Evolutionary conservation across 2,113 vertebrate species (phyloP).

Genomic region (Macrotis lagotis): DNA sequence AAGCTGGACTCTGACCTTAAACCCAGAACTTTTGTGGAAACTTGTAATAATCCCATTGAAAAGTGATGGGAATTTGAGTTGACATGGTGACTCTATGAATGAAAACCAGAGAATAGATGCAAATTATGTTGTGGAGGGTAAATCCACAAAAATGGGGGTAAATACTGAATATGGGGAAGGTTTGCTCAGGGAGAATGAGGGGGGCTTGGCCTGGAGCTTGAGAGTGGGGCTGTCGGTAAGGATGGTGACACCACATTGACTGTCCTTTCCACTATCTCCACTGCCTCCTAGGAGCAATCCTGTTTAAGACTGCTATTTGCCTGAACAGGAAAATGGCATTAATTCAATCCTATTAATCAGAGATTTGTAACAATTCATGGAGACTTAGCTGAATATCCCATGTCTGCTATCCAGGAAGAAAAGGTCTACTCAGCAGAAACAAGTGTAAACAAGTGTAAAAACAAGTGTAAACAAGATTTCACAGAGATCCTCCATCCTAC

Average conservation of each 20-base stretch:
- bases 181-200: background rate
- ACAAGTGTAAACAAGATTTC: slow-evolving; percentile 57
- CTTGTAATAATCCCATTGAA: background rate
- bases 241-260: background rate
- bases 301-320: background rate
- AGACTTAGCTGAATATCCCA: slow-evolving; percentile 14
- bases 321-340: slow-evolving; percentile 49
- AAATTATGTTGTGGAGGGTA: background rate
- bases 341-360: slow-evolving; percentile 57
- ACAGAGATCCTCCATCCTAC: slow-evolving; percentile 54
- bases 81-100: too few relatives aligned
- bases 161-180: background rate
- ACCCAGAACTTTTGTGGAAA: background rate
- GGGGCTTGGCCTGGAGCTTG: background rate
- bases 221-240: background rate
- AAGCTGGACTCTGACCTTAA: background rate
- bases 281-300: slow-evolving; percentile 7
- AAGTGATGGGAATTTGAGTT: background rate
- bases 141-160: background rate
- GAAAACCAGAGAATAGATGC: background rate
- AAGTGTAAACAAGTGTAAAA: slow-evolving; percentile 48
- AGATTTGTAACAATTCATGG: slow-evolving; percentile 45
- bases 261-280: slow-evolving; percentile 9
- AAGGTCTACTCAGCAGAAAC: slow-evolving; percentile 33
- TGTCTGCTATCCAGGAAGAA: slow-evolving; percentile 22